These are phyloP conservation scores for Masnerella sp. DNA, from an alignment of 2,888 invertebrate species.

Conservation along the genomic window DNA sequence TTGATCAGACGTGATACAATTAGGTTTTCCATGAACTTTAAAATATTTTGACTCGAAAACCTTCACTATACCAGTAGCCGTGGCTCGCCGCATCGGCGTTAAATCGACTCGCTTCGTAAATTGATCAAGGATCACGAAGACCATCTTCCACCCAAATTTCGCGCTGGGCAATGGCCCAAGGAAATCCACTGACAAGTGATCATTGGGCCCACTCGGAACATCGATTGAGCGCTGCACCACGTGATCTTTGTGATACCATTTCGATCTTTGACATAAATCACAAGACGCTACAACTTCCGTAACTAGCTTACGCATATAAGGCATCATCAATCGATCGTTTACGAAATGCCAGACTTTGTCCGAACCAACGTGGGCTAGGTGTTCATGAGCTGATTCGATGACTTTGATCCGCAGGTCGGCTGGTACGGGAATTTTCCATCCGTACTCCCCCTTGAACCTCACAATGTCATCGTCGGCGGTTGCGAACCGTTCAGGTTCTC, in stretches of 20 bases:
- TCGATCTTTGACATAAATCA: conserved; percentile 1
- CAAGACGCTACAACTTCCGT: conserved; percentile 1
- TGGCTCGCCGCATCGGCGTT: background rate
- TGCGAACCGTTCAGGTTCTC: too few relatives aligned
- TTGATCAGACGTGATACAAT: too few relatives aligned
- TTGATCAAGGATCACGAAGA: background rate
- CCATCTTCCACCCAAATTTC: conserved; percentile 8
- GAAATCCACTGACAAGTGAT: background rate
- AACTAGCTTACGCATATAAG: background rate
- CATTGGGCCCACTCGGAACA: background rate
- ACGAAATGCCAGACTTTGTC: too few relatives aligned
- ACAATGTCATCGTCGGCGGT: too few relatives aligned
- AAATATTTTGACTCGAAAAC: too few relatives aligned
- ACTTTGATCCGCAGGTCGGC: too few relatives aligned
- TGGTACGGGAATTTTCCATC: too few relatives aligned
- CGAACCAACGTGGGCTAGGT: too few relatives aligned
- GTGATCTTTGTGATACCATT: conserved; percentile 2
- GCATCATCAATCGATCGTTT: background rate
- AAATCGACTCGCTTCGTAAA: background rate
- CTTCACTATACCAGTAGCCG: too few relatives aligned
- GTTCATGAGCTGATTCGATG: too few relatives aligned
- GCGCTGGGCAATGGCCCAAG: conserved; percentile 3
- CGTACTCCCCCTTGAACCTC: too few relatives aligned
- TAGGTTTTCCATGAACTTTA: too few relatives aligned
- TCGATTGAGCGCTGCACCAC: background rate